Conservation (phyloP, 2,797 vertebrate species). For the Hephaestus fuliginosus region DNA sequence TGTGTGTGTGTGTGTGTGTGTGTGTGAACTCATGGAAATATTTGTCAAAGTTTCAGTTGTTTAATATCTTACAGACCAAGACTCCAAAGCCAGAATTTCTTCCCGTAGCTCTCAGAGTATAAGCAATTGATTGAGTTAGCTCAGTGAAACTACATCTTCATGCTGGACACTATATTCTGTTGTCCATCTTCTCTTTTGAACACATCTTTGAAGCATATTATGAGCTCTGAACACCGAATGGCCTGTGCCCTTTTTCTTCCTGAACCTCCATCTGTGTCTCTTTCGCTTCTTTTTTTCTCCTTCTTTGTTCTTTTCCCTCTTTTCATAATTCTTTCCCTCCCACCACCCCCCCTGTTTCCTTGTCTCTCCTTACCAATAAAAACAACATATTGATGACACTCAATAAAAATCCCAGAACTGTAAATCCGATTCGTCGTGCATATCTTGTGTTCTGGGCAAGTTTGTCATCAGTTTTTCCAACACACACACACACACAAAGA, state of each 20-base stretch:
- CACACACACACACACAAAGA: too few species aligned
- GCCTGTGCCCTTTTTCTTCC: constrained; percentile 14
- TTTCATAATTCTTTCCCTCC: background rate
- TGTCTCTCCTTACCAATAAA: constrained; percentile 23
- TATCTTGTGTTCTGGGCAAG: background rate
- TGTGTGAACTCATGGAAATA: constrained; percentile 64
- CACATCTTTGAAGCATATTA: constrained; percentile 71
- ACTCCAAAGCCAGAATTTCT: constrained; percentile 30
- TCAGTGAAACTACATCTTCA: constrained; percentile 51
- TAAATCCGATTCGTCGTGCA: constrained; percentile 25
- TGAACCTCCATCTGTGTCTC: constrained; percentile 44
- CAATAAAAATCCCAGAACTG: constrained; percentile 3
- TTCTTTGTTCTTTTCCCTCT: constrained; percentile 12
- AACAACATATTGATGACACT: constrained; percentile 7
- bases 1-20: constrained; percentile 7
- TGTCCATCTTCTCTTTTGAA: constrained; percentile 45
- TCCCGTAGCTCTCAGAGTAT: constrained; percentile 34
- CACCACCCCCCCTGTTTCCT: background rate
- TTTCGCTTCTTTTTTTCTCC: background rate
- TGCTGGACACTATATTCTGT: constrained; percentile 1
- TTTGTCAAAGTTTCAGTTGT: constrained; percentile 59
- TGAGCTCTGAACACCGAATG: constrained; percentile 33
- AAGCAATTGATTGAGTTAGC: constrained; percentile 41
- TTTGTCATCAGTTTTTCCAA: background rate
- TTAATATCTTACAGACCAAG: constrained; percentile 71